A percentile compares a stretch with the other conserved stretches of the same genome.
Evolutionary conservation across 2,797 vertebrate species (phyloP).

Genomic region (Halcyon smyrnensis): DNA sequence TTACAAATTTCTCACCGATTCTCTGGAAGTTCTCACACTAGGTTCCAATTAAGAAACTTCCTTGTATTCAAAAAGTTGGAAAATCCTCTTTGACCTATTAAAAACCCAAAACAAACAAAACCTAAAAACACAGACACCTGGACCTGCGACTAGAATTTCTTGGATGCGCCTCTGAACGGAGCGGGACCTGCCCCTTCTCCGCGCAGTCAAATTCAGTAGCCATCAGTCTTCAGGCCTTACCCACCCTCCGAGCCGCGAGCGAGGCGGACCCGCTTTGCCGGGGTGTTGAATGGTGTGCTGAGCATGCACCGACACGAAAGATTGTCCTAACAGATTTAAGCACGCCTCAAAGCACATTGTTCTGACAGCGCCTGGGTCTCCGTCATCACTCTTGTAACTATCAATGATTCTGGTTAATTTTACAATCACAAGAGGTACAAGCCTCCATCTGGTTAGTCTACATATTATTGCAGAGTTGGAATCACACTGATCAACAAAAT

Average conservation of each 20-base stretch:
- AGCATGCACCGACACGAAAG: conserved; percentile 53
- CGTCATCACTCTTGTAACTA: conserved; percentile 60
- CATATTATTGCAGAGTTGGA: conserved; percentile 52
- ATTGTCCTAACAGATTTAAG: conserved; percentile 63
- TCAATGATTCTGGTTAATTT: conserved; percentile 67
- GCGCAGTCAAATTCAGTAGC: neutral
- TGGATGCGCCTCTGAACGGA: neutral
- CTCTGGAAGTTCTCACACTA: neutral
- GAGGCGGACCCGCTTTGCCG: neutral
- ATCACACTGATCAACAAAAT: conserved; percentile 68
- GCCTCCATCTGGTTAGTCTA: conserved; percentile 70
- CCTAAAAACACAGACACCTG: neutral
- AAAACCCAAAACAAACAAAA: neutral
- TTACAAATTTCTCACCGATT: neutral
- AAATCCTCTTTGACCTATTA: neutral
- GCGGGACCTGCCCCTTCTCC: neutral
- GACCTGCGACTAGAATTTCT: neutral
- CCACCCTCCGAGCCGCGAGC: neutral
- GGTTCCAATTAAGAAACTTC: neutral
- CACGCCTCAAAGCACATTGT: conserved; percentile 67
- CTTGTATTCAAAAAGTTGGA: neutral
- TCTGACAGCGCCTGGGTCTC: conserved; percentile 67
- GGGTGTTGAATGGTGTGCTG: neutral
- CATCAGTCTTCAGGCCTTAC: neutral
- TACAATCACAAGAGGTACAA: conserved; percentile 67